A percentile compares a stretch with the other conserved stretches of the same genome.
These are phyloP conservation scores for Habropoda laboriosa DNA, from an alignment of 1,140 invertebrate species.

Conservation along the genomic window DNA sequence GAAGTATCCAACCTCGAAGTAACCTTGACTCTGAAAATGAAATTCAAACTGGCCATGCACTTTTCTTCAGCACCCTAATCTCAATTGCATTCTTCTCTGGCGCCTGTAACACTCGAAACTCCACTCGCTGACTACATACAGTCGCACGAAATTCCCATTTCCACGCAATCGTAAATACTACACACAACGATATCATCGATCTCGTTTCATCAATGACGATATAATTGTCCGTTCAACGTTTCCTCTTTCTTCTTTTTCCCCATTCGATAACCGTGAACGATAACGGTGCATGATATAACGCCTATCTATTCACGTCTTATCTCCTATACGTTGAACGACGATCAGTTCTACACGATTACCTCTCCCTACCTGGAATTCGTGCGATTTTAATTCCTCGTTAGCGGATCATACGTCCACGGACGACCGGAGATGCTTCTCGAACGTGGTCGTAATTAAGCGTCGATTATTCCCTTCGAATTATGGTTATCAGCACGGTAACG, in stretches of 20 bases:
- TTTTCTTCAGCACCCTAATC: too few species aligned
- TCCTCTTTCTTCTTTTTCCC: not conserved
- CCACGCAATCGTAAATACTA: too few species aligned
- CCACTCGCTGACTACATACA: too few species aligned
- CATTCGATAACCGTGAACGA: not conserved
- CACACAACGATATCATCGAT: not conserved
- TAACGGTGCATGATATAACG: conserved; percentile 3
- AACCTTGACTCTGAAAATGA: too few species aligned
- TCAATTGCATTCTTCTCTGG: too few species aligned
- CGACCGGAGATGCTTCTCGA: not conserved
- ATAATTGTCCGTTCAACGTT: not conserved
- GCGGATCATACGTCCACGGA: not conserved
- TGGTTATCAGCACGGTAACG: not conserved
- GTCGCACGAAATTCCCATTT: too few species aligned
- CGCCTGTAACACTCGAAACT: too few species aligned
- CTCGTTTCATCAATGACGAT: not conserved
- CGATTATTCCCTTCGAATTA: not conserved
- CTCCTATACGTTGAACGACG: too few species aligned
- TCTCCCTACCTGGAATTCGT: not conserved
- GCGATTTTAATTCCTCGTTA: not conserved
- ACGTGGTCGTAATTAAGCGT: not conserved
- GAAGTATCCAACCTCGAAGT: too few species aligned
- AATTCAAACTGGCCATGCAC: too few species aligned
- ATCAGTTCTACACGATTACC: too few species aligned
- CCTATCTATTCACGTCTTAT: not conserved